These are phyloP conservation scores for Germaria angustata DNA, from an alignment of 2,888 invertebrate genomes.

Conservation along the genomic window DNA sequence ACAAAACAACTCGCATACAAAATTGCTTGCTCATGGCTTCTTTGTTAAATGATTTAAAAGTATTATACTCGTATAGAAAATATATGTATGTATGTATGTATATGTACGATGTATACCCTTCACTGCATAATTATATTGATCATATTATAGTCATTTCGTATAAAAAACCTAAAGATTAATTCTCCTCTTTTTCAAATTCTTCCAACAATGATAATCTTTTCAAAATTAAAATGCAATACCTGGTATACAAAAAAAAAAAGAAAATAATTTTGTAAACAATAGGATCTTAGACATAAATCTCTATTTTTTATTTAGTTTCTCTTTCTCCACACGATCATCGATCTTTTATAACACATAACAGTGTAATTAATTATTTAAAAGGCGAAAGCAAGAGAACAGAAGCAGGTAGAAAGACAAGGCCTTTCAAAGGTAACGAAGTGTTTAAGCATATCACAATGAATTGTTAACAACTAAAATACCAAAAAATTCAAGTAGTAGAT, in stretches of 20 bases:
- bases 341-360: too few species aligned
- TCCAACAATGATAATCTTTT: constrained; percentile 12
- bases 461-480: constrained; percentile 27
- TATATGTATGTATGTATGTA: too few species aligned
- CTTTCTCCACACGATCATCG: constrained; percentile 25
- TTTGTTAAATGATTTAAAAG: too few species aligned
- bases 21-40: too few species aligned
- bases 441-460: too few species aligned
- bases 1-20: too few species aligned
- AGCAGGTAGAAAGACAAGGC: constrained; percentile 46
- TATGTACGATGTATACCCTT: too few species aligned
- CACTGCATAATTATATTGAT: too few species aligned
- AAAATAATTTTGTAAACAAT: constrained; percentile 26
- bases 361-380: constrained; percentile 38
- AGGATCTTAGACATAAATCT: neutral
- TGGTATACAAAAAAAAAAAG: neutral
- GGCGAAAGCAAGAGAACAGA: constrained; percentile 9
- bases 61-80: too few species aligned
- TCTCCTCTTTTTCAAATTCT: neutral
- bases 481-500: too few species aligned
- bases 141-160: too few species aligned
- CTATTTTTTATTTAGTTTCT: neutral
- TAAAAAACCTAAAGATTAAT: neutral
- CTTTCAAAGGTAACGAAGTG: neutral
- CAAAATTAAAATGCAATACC: constrained; percentile 26